Base-by-base conservation (phyloP, 2,797 vertebrate genomes). In the Lophius americanus region DNA sequence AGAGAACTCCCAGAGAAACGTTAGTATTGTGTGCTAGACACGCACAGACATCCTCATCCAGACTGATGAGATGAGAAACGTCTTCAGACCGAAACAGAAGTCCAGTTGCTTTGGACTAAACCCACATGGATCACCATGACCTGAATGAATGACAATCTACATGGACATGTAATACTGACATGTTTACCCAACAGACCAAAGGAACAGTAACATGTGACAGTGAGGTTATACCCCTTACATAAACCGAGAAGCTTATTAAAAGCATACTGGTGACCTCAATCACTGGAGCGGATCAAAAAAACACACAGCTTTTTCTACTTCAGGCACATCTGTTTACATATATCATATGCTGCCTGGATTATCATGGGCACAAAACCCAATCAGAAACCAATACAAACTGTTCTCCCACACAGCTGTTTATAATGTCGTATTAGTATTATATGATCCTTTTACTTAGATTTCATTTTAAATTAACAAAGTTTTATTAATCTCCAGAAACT, bases 321-420 rank as follows among this genome's bases (percentile, higher is more conserved):
- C 60, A 82, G 59, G 52, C 83, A 81, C 82, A 88, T 88, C 84
- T 90, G 89, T 87, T 91, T 89, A 88, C 78, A 84, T 74, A 73
- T 83, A 73, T 83, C n/a, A 48, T 54, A 48, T 69, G 68, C 72
- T 86, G 80, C 89, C 86, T 89, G 81, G 79, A 89, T 85, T 87
- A 82, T 73, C 73, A 59, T 69, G 72, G 73, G 61, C 63, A 79
- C 68, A 81, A 78, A 84, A 91, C 87, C 84, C 89, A 35, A 58
- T 60, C 78, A 86, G 85, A 83, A 81, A 87, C 61, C 12, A 14
- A 42, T 66, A 71, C 76, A 81, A 91, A 87, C 70, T 75, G 64
- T 65, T 81, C 78, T 82, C 79, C 80, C 85, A 84, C 90, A 88
- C 12, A 65, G 39, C 58, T 89, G 85, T 87, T 90, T 89, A 89